Evolutionary conservation across 2,797 vertebrate species (phyloP).

Genomic region (Tauraco hartlaubi): DNA sequence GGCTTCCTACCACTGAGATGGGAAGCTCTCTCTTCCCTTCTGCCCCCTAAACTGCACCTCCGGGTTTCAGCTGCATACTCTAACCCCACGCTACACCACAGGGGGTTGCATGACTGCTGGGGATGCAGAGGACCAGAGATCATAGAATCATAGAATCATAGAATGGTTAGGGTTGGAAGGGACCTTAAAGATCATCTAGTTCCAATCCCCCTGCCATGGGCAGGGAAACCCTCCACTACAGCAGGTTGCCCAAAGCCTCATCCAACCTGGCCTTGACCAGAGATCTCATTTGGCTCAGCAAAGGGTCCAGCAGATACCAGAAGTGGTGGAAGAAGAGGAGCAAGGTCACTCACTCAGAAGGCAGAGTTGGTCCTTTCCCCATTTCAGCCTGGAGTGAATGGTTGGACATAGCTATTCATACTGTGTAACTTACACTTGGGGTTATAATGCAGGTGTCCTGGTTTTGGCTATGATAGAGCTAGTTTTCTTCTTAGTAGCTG

Average conservation of each 20-base stretch:
- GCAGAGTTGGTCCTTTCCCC: accelerated
- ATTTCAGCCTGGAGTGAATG: background rate
- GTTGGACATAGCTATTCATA: background rate
- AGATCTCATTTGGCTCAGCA: background rate
- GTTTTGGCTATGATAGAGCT: too few relatives aligned
- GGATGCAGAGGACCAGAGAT: background rate
- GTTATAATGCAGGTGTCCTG: background rate
- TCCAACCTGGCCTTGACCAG: background rate
- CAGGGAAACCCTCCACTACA: too few relatives aligned
- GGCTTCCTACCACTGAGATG: background rate
- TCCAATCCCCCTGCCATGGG: too few relatives aligned
- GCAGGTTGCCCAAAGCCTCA: too few relatives aligned
- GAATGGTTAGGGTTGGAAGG: too few relatives aligned
- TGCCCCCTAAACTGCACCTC: background rate
- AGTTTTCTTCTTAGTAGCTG: too few relatives aligned
- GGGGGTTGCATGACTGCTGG: background rate
- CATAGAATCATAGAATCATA: too few relatives aligned
- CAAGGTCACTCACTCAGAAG: background rate
- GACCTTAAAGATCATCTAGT: too few relatives aligned
- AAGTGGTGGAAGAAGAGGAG: background rate
- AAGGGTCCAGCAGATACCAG: background rate
- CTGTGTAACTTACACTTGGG: background rate
- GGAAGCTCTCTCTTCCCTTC: background rate
- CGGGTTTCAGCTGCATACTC: background rate
- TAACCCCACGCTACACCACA: background rate